Evolutionary conservation across 2,113 vertebrate genomes (phyloP), one percentile per base, ranked within the genome.

Genomic region (Hippolais icterina): DNA sequence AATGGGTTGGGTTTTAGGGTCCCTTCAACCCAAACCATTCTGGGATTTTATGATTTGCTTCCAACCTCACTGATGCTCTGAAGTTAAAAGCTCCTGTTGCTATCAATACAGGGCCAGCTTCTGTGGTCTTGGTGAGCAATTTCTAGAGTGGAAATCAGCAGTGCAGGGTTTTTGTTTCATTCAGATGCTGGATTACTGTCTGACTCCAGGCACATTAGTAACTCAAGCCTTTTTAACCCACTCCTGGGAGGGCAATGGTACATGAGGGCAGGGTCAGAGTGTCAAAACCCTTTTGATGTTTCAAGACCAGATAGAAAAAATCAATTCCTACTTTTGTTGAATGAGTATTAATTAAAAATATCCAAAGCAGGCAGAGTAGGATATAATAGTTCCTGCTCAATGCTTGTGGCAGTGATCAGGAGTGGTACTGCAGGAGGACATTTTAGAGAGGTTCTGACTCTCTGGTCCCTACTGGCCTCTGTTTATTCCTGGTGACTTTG

Each of bases 101-200:
- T 47, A 0, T 7, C 42, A 47, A 0, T 49, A 11, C 8, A 9
- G 57, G 28, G n/a, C 12, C 23, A 20, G 63, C 11, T 50, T 33
- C n/a, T 31, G 31, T 57, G 74, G 35, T 49, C 72, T 33, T 16
- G 19, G 5, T 37, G 68, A 74, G 35, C 39, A 57, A 27, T 79
- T 85, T 85, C 61, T 70, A 4, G 57, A 66, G 15, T 13, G 18
- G 25, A 75, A 49, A 27, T 76, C 61, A 50, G 7, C 10, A 80
- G 14, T 68, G 20, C 5, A 20, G 37, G 5, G 25, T 11, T 64
- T 72, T 21, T 28, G 18, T 66, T 54, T 54, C 24, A 5, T 41
- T 78, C 1, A 1, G 21, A 13, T 65, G 56, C 68, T 63, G 83
- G 35, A 49, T 47, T 31, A 39, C 12, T 47, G 3, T 25, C 21